Conservation (phyloP, 2,113 vertebrate genomes). For the Globicephala melas region DNA sequence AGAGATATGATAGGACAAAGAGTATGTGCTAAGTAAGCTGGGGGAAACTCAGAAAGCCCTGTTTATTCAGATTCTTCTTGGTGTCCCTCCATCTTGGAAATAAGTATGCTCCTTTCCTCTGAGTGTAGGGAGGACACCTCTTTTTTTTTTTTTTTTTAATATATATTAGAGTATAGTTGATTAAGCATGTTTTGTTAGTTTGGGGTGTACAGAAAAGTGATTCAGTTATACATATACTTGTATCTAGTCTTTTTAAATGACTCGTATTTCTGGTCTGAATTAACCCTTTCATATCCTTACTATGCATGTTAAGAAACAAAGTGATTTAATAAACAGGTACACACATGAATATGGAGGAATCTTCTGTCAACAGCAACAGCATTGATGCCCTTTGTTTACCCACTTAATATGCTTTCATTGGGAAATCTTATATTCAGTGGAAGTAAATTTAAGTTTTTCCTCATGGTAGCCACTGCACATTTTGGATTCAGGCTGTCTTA, state of each 20-base stretch:
- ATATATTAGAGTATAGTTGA: too few species aligned
- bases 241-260: not conserved
- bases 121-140: too few species aligned
- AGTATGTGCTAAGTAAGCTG: too few species aligned
- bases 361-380: not conserved
- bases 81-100: too few species aligned
- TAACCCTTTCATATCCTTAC: not conserved
- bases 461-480: not conserved
- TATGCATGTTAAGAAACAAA: not conserved
- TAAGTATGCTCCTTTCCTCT: too few species aligned
- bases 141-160: too few species aligned
- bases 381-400: not conserved
- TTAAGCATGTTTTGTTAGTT: too few species aligned
- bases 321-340: not conserved
- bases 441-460: not conserved
- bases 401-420: not conserved
- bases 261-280: not conserved
- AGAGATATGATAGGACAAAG: too few species aligned
- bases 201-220: too few species aligned
- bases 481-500: not conserved
- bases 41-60: too few species aligned
- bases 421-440: not conserved
- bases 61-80: too few species aligned
- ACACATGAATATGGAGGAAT: not conserved
- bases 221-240: too few species aligned